Evolutionary conservation across 2,888 invertebrate species (phyloP).

Genomic region (Amiota communis): DNA sequence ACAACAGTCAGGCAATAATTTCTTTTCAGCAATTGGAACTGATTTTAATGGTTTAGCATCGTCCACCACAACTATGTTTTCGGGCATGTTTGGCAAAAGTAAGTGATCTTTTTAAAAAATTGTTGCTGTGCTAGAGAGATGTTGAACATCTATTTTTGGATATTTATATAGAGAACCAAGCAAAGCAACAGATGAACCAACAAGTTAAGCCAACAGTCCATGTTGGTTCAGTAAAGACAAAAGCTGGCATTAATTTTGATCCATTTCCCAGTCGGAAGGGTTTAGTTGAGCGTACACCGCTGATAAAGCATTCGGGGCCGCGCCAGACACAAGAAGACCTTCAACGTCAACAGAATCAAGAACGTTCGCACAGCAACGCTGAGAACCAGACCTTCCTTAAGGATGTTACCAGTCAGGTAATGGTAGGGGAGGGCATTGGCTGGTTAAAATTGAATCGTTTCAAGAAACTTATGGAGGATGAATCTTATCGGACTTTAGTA

Average conservation of each 20-base stretch:
- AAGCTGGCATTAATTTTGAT: conserved; percentile 78
- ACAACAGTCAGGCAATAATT: conserved; percentile 81
- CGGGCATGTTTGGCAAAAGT: conserved; percentile 90
- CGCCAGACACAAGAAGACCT: conserved; percentile 80
- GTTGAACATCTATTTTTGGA: conserved; percentile 16
- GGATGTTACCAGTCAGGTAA: conserved; percentile 79
- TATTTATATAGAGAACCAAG: conserved; percentile 59
- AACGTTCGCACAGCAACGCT: conserved; percentile 83
- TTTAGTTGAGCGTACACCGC: conserved; percentile 89
- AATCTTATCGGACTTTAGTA: conserved; percentile 96
- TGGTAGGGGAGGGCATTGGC: conserved; percentile 79
- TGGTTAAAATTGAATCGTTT: conserved; percentile 95
- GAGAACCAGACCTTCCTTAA: conserved; percentile 96
- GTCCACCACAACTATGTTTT: conserved; percentile 94
- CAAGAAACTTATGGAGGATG: conserved; percentile 98
- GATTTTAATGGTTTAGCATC: conserved; percentile 94
- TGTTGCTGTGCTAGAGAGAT: background rate
- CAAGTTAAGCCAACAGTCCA: conserved; percentile 51
- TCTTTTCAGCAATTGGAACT: conserved; percentile 92
- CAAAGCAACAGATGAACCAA: conserved; percentile 50
- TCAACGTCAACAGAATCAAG: conserved; percentile 80
- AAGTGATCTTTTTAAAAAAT: conserved; percentile 54
- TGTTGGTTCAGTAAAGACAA: conserved; percentile 53
- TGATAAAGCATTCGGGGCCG: conserved; percentile 87
- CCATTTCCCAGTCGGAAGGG: conserved; percentile 88